Percentiles rank a stretch among this genome's conserved stretches.
These are phyloP conservation scores for Ptychadena robeensis DNA, from an alignment of 2,797 vertebrate genomes.

Conservation along the genomic window DNA sequence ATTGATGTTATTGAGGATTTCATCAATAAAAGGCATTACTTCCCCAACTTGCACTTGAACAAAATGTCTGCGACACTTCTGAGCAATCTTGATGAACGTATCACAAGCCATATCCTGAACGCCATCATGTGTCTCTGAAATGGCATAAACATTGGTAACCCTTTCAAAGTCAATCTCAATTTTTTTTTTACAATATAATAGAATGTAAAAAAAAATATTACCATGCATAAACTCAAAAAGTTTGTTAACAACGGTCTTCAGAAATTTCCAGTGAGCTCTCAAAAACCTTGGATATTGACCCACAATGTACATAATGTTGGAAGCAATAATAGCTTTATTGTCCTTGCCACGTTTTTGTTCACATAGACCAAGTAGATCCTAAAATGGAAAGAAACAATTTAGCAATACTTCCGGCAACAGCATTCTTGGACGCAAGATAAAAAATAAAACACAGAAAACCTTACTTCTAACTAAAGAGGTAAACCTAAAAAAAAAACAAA, in stretches of 20 bases:
- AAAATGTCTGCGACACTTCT: slow-evolving; percentile 96
- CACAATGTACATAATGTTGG: slow-evolving; percentile 99
- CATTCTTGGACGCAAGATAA: too few species aligned
- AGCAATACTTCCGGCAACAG: too few species aligned
- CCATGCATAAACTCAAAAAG: slow-evolving; percentile 99
- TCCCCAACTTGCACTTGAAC: slow-evolving; percentile 98
- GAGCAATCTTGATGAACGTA: slow-evolving; percentile 98
- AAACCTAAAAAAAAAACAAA: too few species aligned
- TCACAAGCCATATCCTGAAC: slow-evolving; percentile 99
- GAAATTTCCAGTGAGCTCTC: slow-evolving; percentile 97
- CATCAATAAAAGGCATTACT: slow-evolving; percentile 99
- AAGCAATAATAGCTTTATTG: slow-evolving; percentile 98
- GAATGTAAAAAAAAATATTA: slow-evolving; percentile 71
- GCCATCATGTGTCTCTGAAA: slow-evolving; percentile 94
- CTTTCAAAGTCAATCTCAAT: too few species aligned
- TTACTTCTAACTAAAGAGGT: too few species aligned
- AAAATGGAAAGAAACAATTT: slow-evolving; percentile 50
- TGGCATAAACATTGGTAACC: too few species aligned
- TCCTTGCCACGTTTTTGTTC: slow-evolving; percentile 98
- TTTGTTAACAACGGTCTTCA: slow-evolving; percentile 98
- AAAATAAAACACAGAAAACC: too few species aligned
- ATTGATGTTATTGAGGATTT: slow-evolving; percentile 98
- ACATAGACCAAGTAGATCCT: slow-evolving; percentile 96
- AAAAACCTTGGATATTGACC: slow-evolving; percentile 97
- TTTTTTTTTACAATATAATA: neutral